Percentiles rank a stretch among this genome's conserved stretches.
These are phyloP conservation scores for Euwallacea fornicatus DNA, from an alignment of 1,140 invertebrate genomes.

Conservation along the genomic window DNA sequence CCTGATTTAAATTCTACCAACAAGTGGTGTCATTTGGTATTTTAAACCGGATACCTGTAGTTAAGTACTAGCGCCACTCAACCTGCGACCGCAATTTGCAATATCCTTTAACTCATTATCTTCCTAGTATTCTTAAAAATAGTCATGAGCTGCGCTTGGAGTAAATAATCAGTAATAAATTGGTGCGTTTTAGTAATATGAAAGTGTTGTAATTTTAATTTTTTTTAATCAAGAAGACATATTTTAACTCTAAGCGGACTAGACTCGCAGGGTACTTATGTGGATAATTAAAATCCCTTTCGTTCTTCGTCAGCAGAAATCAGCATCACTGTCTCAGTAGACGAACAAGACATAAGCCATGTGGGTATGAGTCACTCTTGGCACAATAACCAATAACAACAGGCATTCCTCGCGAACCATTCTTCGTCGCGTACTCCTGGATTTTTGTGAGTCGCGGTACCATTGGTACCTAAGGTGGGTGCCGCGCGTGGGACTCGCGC, in stretches of 20 bases:
- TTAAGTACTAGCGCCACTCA: conserved; percentile 8
- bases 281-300: too few species aligned
- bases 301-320: too few species aligned
- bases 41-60: conserved; percentile 2
- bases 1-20: conserved; percentile 5
- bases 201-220: too few species aligned
- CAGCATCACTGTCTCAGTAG: too few species aligned
- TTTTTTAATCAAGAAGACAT: too few species aligned
- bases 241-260: too few species aligned
- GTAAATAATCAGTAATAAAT: too few species aligned
- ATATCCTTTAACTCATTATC: too few species aligned
- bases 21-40: conserved; percentile 1
- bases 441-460: conserved; percentile 38
- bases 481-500: conserved; percentile 39
- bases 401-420: conserved; percentile 36
- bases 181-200: too few species aligned
- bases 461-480: conserved; percentile 31
- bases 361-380: conserved; percentile 20
- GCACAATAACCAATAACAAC: conserved; percentile 17
- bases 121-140: too few species aligned
- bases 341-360: not conserved
- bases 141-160: too few species aligned
- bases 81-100: conserved; percentile 3
- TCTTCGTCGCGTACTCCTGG: conserved; percentile 36
- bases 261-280: too few species aligned